A percentile compares a stretch with the other conserved stretches of the same genome.
phyloP scores from a whole-genome alignment of 2,888 invertebrate species.

The Lissonota sp. region DNA sequence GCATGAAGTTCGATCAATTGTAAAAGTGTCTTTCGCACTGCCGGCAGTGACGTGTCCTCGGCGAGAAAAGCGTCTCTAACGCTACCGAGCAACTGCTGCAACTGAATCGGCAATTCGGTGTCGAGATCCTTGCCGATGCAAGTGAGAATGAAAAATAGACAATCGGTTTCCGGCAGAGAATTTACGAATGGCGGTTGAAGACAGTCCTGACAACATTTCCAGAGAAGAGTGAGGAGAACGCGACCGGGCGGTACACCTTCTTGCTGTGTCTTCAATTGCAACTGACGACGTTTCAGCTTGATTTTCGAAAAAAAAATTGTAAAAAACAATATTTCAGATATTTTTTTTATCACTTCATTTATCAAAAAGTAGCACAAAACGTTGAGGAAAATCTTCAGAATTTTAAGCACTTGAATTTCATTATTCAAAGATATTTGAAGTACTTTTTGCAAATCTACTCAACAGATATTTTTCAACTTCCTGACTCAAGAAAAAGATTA shows the following conservation, averaged over 20 bases:
- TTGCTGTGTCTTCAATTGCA: slow-evolving; percentile 85
- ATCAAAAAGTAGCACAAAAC: no score
- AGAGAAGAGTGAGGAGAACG: slow-evolving; percentile 92
- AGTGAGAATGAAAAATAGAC: slow-evolving; percentile 94
- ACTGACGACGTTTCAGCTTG: slow-evolving; percentile 89
- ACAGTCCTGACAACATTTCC: slow-evolving; percentile 95
- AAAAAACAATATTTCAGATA: not conserved
- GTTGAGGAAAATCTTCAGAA: no score
- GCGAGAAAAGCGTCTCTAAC: slow-evolving; percentile 94
- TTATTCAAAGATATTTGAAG: no score
- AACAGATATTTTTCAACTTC: no score
- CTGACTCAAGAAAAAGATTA: no score
- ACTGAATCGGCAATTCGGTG: slow-evolving; percentile 91
- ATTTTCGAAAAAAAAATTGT: slow-evolving; percentile 18
- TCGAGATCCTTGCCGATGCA: slow-evolving; percentile 95
- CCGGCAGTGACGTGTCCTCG: slow-evolving; percentile 89
- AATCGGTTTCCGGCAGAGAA: slow-evolving; percentile 93
- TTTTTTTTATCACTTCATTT: not conserved
- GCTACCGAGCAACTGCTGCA: slow-evolving; percentile 91
- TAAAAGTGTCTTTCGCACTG: slow-evolving; percentile 92
- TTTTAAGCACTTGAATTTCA: no score
- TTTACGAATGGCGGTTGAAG: slow-evolving; percentile 91
- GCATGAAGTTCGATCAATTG: slow-evolving; percentile 96
- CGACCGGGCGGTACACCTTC: slow-evolving; percentile 89
- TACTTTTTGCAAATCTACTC: no score